Percentiles rank a stretch among this genome's conserved stretches.
Conservation (phyloP, 1,140 invertebrate species). For the Diabrotica virgifera region DNA sequence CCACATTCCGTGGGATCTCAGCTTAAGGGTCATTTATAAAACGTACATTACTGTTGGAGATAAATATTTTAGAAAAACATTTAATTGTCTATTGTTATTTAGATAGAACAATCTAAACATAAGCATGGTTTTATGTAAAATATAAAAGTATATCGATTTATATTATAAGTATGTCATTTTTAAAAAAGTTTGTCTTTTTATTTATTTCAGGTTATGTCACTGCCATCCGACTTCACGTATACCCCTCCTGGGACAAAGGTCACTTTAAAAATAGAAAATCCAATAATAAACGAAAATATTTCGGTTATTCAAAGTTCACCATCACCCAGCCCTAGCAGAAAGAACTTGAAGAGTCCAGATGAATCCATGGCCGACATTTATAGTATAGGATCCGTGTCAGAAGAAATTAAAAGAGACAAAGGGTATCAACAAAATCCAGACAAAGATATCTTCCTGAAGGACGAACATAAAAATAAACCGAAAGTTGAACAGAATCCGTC, state of each 20-base stretch:
- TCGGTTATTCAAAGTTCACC: slow-evolving; percentile 42
- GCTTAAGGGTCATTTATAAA: background rate
- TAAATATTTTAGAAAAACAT: background rate
- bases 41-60: background rate
- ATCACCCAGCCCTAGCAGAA: slow-evolving; percentile 31
- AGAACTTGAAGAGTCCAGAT: slow-evolving; percentile 46
- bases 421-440: slow-evolving; percentile 36
- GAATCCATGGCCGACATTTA: slow-evolving; percentile 46
- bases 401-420: slow-evolving; percentile 25
- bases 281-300: slow-evolving; percentile 41
- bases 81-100: background rate
- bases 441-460: slow-evolving; percentile 21
- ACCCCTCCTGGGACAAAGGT: slow-evolving; percentile 55
- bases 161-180: no score
- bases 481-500: slow-evolving; percentile 24
- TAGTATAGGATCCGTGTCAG: slow-evolving; percentile 35
- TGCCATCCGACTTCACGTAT: slow-evolving; percentile 68
- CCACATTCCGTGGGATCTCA: no score
- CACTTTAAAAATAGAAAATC: slow-evolving; percentile 31
- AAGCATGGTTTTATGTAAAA: background rate
- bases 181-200: slow-evolving; percentile 5
- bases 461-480: slow-evolving; percentile 15
- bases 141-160: background rate
- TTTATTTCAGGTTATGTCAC: slow-evolving; percentile 58
- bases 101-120: no score